Conservation (phyloP, 2,113 vertebrate species). For the Bagarius yarrelli region DNA sequence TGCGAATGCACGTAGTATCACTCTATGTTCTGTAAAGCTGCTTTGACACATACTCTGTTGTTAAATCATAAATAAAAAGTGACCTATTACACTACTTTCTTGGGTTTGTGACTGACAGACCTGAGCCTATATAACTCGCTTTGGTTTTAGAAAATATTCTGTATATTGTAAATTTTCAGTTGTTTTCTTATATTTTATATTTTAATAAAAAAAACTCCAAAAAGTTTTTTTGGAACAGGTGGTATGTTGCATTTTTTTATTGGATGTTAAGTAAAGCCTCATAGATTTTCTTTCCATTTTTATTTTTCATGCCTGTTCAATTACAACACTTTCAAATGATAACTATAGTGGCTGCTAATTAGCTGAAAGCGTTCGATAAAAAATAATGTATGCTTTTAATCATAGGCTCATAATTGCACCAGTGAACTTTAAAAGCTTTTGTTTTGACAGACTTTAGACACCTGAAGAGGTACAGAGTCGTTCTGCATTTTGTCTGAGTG, state of each 20-base stretch:
- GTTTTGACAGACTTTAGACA: conserved; percentile 5
- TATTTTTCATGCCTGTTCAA: background rate
- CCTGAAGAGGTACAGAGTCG: conserved; percentile 6
- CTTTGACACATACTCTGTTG: no score
- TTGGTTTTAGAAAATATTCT: background rate
- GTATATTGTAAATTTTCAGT: background rate
- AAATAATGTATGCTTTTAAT: background rate
- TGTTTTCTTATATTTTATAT: background rate
- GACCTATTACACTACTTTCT: background rate
- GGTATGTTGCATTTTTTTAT: background rate
- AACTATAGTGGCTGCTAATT: background rate
- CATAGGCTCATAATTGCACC: background rate
- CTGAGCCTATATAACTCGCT: background rate
- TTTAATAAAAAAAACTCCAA: background rate
- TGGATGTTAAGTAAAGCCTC: background rate
- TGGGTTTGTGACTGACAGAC: background rate
- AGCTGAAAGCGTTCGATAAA: background rate
- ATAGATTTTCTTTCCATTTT: background rate
- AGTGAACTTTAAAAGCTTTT: conserved; percentile 4
- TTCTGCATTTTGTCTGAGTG: conserved; percentile 23
- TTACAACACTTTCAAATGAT: background rate
- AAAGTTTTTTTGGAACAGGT: background rate
- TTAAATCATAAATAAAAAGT: no score
- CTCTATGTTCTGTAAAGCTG: no score
- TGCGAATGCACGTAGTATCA: no score